Evolutionary conservation across 2,888 invertebrate species (phyloP).

Genomic region (Keiferia lycopersicella): DNA sequence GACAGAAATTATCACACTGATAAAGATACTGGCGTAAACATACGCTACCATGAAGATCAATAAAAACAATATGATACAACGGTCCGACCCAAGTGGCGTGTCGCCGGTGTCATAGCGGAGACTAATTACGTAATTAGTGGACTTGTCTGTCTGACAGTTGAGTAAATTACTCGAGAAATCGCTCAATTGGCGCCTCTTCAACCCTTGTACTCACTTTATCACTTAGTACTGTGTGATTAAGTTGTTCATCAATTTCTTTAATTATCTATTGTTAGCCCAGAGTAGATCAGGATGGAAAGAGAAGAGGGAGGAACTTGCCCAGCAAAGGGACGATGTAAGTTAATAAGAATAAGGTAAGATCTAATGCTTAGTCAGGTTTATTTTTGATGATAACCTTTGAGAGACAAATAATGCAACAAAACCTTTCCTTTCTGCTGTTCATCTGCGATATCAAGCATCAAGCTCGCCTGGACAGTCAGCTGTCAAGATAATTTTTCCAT

Average conservation of each 20-base stretch:
- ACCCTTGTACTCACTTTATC: slow-evolving; percentile 5
- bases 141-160: slow-evolving; percentile 18
- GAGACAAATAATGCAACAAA: too few species aligned
- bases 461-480: too few species aligned
- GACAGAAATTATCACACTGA: neutral
- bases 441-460: too few species aligned
- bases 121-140: slow-evolving; percentile 26
- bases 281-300: too few species aligned
- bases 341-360: too few species aligned
- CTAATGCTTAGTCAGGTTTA: too few species aligned
- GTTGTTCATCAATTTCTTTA: neutral
- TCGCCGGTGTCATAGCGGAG: slow-evolving; percentile 16
- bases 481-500: too few species aligned
- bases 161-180: slow-evolving; percentile 40
- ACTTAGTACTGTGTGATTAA: neutral
- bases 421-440: too few species aligned
- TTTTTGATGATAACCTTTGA: too few species aligned
- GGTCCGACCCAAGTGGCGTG: neutral
- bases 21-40: neutral
- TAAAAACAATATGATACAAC: neutral
- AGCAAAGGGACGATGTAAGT: too few species aligned
- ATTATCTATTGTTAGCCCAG: neutral
- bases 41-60: slow-evolving; percentile 3
- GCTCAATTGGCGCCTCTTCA: slow-evolving; percentile 31
- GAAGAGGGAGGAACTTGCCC: too few species aligned